A percentile compares a stretch with the other conserved stretches of the same genome.
Conservation (phyloP, 2,888 invertebrate species). For the Patella caerulea region DNA sequence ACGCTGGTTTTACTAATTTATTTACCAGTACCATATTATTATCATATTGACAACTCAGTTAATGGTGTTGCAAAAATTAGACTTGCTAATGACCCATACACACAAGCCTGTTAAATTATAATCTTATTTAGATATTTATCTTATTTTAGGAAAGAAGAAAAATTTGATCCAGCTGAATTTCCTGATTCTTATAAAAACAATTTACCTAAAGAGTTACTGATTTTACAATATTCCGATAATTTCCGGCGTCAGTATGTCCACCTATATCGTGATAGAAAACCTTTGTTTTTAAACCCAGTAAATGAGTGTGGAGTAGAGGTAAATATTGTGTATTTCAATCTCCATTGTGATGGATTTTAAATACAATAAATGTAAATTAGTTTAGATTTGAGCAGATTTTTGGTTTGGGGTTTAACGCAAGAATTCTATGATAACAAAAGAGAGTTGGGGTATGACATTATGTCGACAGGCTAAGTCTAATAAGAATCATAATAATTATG, state of each 20-base stretch:
- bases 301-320: slow-evolving; percentile 71
- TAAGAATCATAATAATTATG: no score
- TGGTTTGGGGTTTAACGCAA: no score
- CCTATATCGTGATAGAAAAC: slow-evolving; percentile 70
- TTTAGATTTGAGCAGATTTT: not conserved
- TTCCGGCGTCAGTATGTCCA: slow-evolving; percentile 71
- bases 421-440: not conserved
- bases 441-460: no score
- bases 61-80: no score
- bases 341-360: not conserved
- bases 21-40: no score
- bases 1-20: no score
- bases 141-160: slow-evolving; percentile 49
- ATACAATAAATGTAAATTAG: not conserved
- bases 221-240: slow-evolving; percentile 70
- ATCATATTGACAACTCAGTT: no score
- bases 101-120: no score
- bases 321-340: slow-evolving; percentile 18
- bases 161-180: slow-evolving; percentile 68
- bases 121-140: no score
- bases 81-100: no score
- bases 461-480: no score
- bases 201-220: slow-evolving; percentile 67
- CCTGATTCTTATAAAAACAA: slow-evolving; percentile 69
- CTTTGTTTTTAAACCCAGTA: slow-evolving; percentile 68